Percentiles rank a stretch among this genome's conserved stretches.
These are phyloP conservation scores for Aradophagus sp. DNA, from an alignment of 1,140 invertebrate genomes.

Conservation along the genomic window DNA sequence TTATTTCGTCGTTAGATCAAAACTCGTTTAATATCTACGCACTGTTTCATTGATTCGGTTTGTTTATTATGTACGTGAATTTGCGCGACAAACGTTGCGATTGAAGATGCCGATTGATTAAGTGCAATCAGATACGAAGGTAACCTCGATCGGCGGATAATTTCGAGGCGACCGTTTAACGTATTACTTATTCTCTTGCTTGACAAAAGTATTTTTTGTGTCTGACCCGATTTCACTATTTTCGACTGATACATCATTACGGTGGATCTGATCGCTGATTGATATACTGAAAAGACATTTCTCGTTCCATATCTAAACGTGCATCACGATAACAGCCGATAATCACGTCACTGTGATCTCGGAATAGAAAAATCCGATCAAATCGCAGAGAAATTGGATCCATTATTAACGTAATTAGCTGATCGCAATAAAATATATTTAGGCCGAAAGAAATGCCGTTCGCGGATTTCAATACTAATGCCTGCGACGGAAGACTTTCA, in stretches of 20 bases:
- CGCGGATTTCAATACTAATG: too few relatives aligned
- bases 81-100: slow-evolving; percentile 2
- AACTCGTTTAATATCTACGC: too few relatives aligned
- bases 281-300: slow-evolving; percentile 26
- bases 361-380: slow-evolving; percentile 19
- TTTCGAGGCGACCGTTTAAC: slow-evolving; percentile 10
- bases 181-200: slow-evolving; percentile 20
- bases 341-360: slow-evolving; percentile 24
- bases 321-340: slow-evolving; percentile 32
- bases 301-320: slow-evolving; percentile 21
- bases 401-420: slow-evolving; percentile 24
- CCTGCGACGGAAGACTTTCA: too few relatives aligned
- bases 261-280: slow-evolving; percentile 15
- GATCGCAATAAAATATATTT: too few relatives aligned
- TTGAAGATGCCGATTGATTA: slow-evolving; percentile 8
- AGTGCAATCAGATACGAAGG: slow-evolving; percentile 18
- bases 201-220: slow-evolving; percentile 21
- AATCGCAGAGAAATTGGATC: slow-evolving; percentile 3
- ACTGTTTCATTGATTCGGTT: too few relatives aligned
- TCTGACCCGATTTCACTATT: slow-evolving; percentile 39
- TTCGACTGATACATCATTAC: slow-evolving; percentile 40
- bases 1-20: too few relatives aligned
- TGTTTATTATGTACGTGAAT: too few relatives aligned
- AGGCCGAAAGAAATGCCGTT: too few relatives aligned
- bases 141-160: slow-evolving; percentile 16